phyloP scores from a whole-genome alignment of 2,888 invertebrate genomes.

The Neocrepidodera transversa region DNA sequence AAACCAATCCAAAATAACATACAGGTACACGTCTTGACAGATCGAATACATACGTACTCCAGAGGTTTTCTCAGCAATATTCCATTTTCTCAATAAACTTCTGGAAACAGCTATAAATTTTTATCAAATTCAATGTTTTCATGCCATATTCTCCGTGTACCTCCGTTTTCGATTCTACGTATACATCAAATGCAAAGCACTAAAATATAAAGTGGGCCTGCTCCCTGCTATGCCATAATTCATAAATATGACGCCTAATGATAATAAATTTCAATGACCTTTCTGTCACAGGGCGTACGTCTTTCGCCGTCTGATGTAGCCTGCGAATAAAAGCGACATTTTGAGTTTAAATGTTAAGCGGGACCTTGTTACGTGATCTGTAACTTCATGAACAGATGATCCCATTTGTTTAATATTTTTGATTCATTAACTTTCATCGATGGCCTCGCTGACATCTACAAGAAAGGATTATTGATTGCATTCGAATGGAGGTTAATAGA shows the following conservation, averaged over 20 bases:
- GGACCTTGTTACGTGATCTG: slow-evolving; percentile 57
- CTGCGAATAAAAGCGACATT: slow-evolving; percentile 52
- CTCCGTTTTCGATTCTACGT: slow-evolving; percentile 14
- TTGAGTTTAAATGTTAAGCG: slow-evolving; percentile 57
- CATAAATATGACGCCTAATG: slow-evolving; percentile 47
- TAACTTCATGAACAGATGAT: slow-evolving; percentile 55
- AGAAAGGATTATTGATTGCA: slow-evolving; percentile 4
- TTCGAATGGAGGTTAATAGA: background rate
- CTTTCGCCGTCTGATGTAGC: slow-evolving; percentile 34
- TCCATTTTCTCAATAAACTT: slow-evolving; percentile 17
- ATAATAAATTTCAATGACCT: slow-evolving; percentile 51
- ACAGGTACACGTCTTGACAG: background rate
- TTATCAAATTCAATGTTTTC: slow-evolving; percentile 24
- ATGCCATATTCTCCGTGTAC: slow-evolving; percentile 13
- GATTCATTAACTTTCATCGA: slow-evolving; percentile 50
- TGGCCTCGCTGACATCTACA: background rate
- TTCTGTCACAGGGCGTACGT: slow-evolving; percentile 45
- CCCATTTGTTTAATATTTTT: slow-evolving; percentile 54
- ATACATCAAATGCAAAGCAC: slow-evolving; percentile 36
- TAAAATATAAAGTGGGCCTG: slow-evolving; percentile 33
- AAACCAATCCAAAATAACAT: background rate
- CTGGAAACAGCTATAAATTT: slow-evolving; percentile 23
- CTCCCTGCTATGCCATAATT: slow-evolving; percentile 26
- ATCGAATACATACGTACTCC: slow-evolving; percentile 4
- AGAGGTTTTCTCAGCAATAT: slow-evolving; percentile 13